Conservation (phyloP, 1,140 invertebrate genomes). For the Drosophila santomea region DNA sequence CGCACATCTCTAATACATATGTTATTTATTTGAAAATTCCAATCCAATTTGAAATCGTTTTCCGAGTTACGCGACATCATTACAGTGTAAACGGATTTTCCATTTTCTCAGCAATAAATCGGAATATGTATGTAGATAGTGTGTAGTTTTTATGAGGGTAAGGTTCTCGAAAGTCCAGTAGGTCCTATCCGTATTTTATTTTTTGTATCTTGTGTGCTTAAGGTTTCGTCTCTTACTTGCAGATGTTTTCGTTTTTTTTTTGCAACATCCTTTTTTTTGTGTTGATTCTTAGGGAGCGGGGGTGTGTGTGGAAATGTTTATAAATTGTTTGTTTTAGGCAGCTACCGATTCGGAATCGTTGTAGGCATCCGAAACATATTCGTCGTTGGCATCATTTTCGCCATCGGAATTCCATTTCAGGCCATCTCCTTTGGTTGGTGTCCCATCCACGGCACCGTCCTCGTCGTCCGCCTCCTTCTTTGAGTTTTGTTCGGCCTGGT, state of each 20-base stretch:
- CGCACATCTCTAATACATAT: slow-evolving; percentile 14
- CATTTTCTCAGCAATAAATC: slow-evolving; percentile 9
- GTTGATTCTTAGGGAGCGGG: slow-evolving; percentile 8
- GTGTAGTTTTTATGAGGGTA: slow-evolving; percentile 3
- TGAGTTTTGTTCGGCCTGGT: slow-evolving; percentile 16
- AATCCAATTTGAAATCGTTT: slow-evolving; percentile 4
- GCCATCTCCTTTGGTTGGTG: slow-evolving; percentile 23
- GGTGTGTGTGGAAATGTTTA: slow-evolving; percentile 31
- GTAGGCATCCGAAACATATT: slow-evolving; percentile 46
- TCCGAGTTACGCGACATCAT: background rate
- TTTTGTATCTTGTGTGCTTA: background rate
- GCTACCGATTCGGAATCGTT: slow-evolving; percentile 21
- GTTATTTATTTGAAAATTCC: slow-evolving; percentile 25
- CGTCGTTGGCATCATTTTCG: slow-evolving; percentile 27
- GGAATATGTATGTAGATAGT: slow-evolving; percentile 2
- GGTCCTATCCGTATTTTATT: background rate
- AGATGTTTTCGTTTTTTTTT: background rate
- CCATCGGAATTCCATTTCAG: slow-evolving; percentile 30
- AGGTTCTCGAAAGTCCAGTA: slow-evolving; percentile 1
- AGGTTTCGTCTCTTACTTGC: slow-evolving; percentile 2
- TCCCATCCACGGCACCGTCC: background rate
- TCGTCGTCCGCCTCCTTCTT: slow-evolving; percentile 16
- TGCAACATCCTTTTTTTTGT: slow-evolving; percentile 4
- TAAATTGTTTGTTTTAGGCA: slow-evolving; percentile 22
- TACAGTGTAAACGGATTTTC: background rate